A percentile compares a stretch with the other conserved stretches of the same genome.
Evolutionary conservation across 2,888 invertebrate genomes (phyloP).

Genomic region (Anthophora plumipes): DNA sequence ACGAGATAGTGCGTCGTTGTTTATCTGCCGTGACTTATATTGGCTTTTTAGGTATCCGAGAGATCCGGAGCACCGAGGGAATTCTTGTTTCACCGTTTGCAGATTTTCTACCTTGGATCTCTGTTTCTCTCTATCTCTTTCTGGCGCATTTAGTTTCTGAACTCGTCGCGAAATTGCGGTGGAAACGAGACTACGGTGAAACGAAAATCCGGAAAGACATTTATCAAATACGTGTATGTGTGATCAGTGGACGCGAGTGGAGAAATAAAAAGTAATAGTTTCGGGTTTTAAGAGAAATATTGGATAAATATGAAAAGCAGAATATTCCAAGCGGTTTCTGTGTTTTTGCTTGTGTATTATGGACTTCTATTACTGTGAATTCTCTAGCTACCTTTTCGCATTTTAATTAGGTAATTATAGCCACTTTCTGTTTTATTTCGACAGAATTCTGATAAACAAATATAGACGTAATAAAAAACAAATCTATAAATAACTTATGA

Average conservation of each 20-base stretch:
- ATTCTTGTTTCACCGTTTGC: conserved; percentile 41
- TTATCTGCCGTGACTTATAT: conserved; percentile 59
- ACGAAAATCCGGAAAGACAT: neutral
- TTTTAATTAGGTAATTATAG: no score
- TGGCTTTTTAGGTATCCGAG: conserved; percentile 44
- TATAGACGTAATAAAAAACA: no score
- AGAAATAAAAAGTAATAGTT: neutral
- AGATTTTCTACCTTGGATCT: conserved; percentile 7
- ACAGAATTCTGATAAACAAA: no score
- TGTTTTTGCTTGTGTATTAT: no score
- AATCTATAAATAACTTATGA: no score
- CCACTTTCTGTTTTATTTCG: no score
- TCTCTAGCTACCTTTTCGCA: no score
- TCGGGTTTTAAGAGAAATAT: no score
- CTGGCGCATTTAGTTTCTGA: neutral
- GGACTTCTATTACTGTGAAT: no score
- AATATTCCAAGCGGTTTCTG: no score
- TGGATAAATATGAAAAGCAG: no score
- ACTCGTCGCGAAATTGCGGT: neutral
- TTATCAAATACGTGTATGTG: neutral
- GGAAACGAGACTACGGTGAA: neutral
- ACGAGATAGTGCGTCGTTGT: conserved; percentile 55
- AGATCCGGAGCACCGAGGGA: conserved; percentile 12
- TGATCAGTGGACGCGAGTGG: no score
- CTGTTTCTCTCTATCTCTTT: neutral